Evolutionary conservation across 1,140 invertebrate genomes (phyloP).

Genomic region (Berghia stephanieae): DNA sequence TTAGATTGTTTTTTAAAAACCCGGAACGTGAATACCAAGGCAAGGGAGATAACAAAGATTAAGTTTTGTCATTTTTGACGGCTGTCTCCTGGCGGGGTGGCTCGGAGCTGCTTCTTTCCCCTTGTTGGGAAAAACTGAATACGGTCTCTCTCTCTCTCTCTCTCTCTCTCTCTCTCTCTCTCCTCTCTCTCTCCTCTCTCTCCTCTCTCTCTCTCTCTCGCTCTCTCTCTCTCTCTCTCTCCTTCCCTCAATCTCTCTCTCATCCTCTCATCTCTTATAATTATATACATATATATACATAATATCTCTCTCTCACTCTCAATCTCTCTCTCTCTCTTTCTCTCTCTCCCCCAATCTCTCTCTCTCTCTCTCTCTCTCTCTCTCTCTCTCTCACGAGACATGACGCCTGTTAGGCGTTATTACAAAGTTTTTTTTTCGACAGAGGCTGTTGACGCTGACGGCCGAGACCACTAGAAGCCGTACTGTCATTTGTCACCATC

Average conservation of each 20-base stretch:
- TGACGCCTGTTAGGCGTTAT: no score
- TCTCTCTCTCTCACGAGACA: constrained; percentile 27
- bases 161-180: background rate
- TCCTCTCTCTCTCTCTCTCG: no score
- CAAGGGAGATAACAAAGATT: background rate
- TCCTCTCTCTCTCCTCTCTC: background rate
- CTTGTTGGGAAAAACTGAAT: background rate
- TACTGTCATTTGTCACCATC: no score
- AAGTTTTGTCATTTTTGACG: constrained; percentile 67
- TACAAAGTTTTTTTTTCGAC: no score
- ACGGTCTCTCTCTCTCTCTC: constrained; percentile 13
- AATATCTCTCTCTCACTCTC: background rate
- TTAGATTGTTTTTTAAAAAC: no score
- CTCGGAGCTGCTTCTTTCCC: background rate
- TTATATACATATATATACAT: background rate
- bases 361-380: constrained; percentile 24
- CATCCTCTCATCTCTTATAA: background rate
- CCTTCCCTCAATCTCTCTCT: background rate
- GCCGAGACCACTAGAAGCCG: no score
- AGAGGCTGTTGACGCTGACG: no score
- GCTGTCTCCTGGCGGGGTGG: no score
- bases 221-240: background rate
- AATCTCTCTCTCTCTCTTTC: no score
- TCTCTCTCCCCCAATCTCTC: no score
- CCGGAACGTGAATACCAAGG: background rate